Percentiles rank a stretch among this genome's conserved stretches.
Evolutionary conservation across 2,888 invertebrate genomes (phyloP).

Genomic region (Acrobeloides nanus): DNA sequence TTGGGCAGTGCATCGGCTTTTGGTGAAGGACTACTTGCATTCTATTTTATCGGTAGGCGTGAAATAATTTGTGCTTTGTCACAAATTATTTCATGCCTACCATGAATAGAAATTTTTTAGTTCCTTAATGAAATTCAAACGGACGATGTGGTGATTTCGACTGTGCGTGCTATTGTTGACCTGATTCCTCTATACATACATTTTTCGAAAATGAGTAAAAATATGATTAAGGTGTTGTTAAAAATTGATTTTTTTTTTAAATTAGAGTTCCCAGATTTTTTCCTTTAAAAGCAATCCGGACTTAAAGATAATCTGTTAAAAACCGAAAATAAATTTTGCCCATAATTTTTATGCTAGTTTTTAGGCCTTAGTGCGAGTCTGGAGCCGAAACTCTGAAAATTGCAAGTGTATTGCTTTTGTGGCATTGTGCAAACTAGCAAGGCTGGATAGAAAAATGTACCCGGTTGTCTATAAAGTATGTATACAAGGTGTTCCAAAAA

Average conservation of each 20-base stretch:
- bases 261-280: no score
- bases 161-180: slow-evolving; percentile 35
- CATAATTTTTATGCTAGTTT: slow-evolving; percentile 6
- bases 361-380: slow-evolving; percentile 31
- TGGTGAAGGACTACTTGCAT: slow-evolving; percentile 30
- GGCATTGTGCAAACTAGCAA: slow-evolving; percentile 23
- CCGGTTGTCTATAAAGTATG: slow-evolving; percentile 25
- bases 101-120: slow-evolving; percentile 28
- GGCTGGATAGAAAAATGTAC: slow-evolving; percentile 18
- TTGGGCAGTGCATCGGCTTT: slow-evolving; percentile 25
- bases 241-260: slow-evolving; percentile 4
- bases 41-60: slow-evolving; percentile 22
- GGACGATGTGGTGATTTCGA: slow-evolving; percentile 32
- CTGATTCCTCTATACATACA: slow-evolving; percentile 35
- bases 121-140: slow-evolving; percentile 42
- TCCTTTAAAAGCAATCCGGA: no score
- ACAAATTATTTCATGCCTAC: neutral
- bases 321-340: no score
- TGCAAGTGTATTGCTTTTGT: slow-evolving; percentile 41
- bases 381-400: slow-evolving; percentile 44
- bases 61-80: no score
- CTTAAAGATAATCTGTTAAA: no score
- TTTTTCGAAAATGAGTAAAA: slow-evolving; percentile 30
- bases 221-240: slow-evolving; percentile 34
- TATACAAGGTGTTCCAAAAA: no score